Conservation (phyloP, 2,888 invertebrate species). For the Chymomyza fuscimana region DNA sequence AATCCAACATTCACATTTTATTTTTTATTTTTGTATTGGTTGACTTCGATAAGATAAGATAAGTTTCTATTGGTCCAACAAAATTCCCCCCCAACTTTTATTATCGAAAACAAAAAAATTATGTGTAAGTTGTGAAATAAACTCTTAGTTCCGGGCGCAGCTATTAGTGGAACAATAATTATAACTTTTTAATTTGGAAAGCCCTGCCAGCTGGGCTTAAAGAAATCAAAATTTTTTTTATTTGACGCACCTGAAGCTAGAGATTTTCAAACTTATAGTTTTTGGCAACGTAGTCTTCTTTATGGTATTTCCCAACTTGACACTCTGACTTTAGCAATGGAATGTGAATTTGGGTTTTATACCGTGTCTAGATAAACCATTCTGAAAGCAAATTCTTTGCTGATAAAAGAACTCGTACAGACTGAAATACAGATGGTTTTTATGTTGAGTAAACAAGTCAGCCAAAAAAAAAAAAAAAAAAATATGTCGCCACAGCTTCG, state of each 20-base stretch:
- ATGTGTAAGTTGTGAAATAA: background rate
- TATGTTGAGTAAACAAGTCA: background rate
- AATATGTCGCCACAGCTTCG: slow-evolving; percentile 25
- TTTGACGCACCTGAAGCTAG: too few relatives aligned
- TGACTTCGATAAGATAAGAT: background rate
- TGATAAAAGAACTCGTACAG: background rate
- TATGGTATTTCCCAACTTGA: background rate
- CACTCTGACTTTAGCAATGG: background rate
- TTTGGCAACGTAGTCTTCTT: background rate
- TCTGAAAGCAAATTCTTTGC: background rate
- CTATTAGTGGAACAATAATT: background rate
- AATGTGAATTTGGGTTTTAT: background rate
- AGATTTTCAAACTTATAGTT: too few relatives aligned
- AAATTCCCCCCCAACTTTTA: slow-evolving; percentile 1
- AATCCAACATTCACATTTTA: background rate
- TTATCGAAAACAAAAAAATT: background rate
- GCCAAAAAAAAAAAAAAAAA: slow-evolving; percentile 29
- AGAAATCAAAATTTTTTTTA: background rate
- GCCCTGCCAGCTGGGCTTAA: background rate
- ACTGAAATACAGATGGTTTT: background rate
- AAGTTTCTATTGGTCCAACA: background rate
- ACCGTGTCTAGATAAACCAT: background rate
- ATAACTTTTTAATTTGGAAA: too few relatives aligned
- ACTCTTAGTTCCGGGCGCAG: background rate
- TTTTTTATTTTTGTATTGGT: background rate